Evolutionary conservation across 2,113 vertebrate genomes (phyloP), one percentile per base, ranked within the genome.

Genomic region (Calidris pygmaea): DNA sequence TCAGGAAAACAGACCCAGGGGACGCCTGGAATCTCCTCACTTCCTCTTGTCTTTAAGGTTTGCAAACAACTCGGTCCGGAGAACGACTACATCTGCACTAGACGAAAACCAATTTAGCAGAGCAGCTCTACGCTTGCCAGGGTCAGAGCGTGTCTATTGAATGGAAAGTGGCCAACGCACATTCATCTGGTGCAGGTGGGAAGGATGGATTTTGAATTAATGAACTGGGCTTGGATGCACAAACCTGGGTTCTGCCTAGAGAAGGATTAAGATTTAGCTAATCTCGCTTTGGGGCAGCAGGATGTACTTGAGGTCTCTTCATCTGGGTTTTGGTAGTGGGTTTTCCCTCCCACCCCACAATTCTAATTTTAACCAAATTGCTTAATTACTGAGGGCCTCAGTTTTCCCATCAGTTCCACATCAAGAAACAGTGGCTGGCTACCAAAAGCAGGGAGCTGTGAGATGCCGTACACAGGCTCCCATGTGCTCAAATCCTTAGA

Each of bases 271-370:
- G 27, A 20, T 59, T 76, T n/a, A 71, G 6, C 10, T 88, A 13
- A 12, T 32, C 47, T 48, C 2, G 0, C 76, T 15, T 37, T 37
- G 45, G n/a, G 48, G n/a, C 29, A 86, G 27, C 11, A 71, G 50
- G 45, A 56, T 26, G 34, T 58, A 37, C 32, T 67, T 22, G 41
- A 62, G 16, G 39, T 37, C 27, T 29, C 30, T 48, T 71, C 30
- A 2, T 5, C 32, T 10, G 6, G 5, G 1, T 58, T 74, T 76
- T 66, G 39, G 47, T 45, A 24, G 3, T 75, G 17, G 3, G 5
- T 9, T 2, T 47, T 3, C 14, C 3, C 23, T 4, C 7, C 8
- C 4, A 9, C 7, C 11, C 7, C 9, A 2, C 1, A 30, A 6
- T 72, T 91, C 39, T 58, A 27, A 53, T 79, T 91, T 56, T 58